A percentile compares a stretch with the other conserved stretches of the same genome.
These are phyloP conservation scores for Sphaeramia orbicularis DNA, from an alignment of 2,797 vertebrate genomes.

Conservation along the genomic window DNA sequence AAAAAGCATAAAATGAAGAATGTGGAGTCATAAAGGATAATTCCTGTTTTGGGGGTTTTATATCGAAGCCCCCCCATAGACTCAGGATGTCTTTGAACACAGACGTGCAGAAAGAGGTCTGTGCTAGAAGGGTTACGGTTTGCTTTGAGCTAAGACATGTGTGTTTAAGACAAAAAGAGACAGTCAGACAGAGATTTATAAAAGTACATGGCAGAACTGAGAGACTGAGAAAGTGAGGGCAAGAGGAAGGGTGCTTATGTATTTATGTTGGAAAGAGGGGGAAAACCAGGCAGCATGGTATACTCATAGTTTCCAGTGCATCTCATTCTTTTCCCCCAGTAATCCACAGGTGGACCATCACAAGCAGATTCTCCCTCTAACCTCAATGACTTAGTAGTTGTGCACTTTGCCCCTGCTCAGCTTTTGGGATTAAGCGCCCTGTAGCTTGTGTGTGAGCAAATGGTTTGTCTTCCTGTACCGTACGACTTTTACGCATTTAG, in stretches of 20 bases:
- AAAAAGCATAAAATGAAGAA: constrained; percentile 84
- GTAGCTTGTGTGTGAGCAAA: constrained; percentile 62
- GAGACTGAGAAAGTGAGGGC: constrained; percentile 14
- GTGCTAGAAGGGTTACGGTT: constrained; percentile 43
- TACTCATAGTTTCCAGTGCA: constrained; percentile 78
- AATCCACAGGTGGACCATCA: constrained; percentile 84
- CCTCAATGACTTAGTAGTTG: constrained; percentile 71
- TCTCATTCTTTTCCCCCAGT: constrained; percentile 72
- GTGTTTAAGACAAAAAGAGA: constrained; percentile 27
- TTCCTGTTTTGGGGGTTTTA: constrained; percentile 75
- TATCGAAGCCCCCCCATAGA: constrained; percentile 79
- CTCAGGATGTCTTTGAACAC: constrained; percentile 76
- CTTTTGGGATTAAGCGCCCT: constrained; percentile 72
- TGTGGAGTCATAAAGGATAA: constrained; percentile 82
- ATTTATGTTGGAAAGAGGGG: constrained; percentile 51
- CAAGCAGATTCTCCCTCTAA: constrained; percentile 70
- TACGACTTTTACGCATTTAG: constrained; percentile 52
- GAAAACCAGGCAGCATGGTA: constrained; percentile 48
- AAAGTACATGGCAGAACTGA: constrained; percentile 29
- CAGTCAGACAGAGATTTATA: constrained; percentile 13
- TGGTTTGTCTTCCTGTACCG: constrained; percentile 59
- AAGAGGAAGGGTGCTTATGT: constrained; percentile 29
- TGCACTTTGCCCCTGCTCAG: constrained; percentile 64
- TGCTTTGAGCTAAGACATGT: constrained; percentile 43
- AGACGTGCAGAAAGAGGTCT: constrained; percentile 52